phyloP scores from a whole-genome alignment of 2,888 invertebrate genomes.

The Atethmia centrago region DNA sequence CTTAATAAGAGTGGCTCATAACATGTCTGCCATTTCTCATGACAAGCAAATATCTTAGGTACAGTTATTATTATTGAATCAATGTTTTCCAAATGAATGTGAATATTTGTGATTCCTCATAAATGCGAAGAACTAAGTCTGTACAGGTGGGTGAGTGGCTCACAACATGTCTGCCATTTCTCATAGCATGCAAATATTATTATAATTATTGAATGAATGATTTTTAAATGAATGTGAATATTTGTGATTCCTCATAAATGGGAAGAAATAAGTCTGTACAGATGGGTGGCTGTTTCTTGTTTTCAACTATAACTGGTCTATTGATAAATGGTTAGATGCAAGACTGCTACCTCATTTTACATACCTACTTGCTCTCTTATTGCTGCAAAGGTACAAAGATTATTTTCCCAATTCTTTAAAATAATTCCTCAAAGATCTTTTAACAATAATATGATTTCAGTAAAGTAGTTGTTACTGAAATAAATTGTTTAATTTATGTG shows the following conservation, averaged over 20 bases:
- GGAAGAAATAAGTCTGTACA: not conserved
- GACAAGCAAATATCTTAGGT: no score
- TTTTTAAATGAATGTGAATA: no score
- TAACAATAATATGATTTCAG: not conserved
- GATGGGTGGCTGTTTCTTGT: not conserved
- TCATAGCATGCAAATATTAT: no score
- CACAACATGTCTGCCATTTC: no score
- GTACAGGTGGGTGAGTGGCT: not conserved
- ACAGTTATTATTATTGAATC: no score
- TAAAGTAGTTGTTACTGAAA: constrained; percentile 1
- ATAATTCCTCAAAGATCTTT: not conserved
- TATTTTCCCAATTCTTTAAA: not conserved
- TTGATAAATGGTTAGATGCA: not conserved
- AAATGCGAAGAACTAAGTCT: not conserved
- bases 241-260: not conserved
- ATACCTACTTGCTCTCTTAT: not conserved
- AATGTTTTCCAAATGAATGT: no score
- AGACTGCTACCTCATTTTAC: not conserved
- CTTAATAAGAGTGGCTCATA: no score
- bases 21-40: no score
- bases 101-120: not conserved
- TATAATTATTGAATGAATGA: no score
- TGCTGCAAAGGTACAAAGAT: not conserved
- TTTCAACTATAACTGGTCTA: not conserved
- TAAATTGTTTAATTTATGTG: not conserved